These are phyloP conservation scores for Lasioglossum baleicum DNA, from an alignment of 1,140 invertebrate species.

Conservation along the genomic window DNA sequence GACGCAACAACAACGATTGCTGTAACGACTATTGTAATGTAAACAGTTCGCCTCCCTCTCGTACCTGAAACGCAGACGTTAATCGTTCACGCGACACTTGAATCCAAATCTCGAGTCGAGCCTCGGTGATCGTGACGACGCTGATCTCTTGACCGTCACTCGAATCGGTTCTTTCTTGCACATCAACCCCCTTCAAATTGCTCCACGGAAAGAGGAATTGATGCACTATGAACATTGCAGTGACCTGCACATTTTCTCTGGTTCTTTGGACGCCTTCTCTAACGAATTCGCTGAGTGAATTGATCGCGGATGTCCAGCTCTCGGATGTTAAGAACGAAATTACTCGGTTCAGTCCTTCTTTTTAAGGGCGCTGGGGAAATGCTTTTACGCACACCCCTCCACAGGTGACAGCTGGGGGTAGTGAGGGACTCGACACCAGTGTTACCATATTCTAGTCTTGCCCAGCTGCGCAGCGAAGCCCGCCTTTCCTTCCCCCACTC, in stretches of 20 bases:
- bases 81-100: conserved; percentile 1
- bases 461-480: no score
- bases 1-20: neutral
- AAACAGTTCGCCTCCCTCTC: conserved; percentile 18
- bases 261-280: neutral
- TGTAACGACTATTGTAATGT: conserved; percentile 11
- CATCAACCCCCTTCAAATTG: neutral
- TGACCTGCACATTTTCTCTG: neutral
- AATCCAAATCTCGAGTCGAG: neutral
- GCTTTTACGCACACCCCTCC: no score
- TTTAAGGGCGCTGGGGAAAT: no score
- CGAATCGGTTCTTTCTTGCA: neutral
- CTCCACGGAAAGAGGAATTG: neutral
- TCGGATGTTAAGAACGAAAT: no score
- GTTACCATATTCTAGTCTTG: no score
- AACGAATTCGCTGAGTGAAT: neutral
- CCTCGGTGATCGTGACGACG: neutral
- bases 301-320: no score
- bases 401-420: no score
- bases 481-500: no score
- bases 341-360: no score
- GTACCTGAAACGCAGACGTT: conserved; percentile 33
- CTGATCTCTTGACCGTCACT: neutral
- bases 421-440: no score
- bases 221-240: neutral